Base-by-base conservation (phyloP, 2,797 vertebrate genomes). In the Falco berigora region DNA sequence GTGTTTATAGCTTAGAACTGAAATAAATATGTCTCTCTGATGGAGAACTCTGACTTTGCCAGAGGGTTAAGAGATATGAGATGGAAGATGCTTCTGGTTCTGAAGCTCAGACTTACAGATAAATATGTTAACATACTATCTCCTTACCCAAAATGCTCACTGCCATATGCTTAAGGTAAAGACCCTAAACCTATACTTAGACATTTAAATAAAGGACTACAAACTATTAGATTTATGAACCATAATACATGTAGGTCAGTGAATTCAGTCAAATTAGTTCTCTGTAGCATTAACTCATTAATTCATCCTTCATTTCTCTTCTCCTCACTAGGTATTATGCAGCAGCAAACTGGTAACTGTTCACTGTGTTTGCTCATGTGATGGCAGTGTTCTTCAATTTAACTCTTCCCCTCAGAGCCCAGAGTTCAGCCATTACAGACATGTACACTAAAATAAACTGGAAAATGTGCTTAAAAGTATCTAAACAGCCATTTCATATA, bases 251-350 rank as follows among this genome's bases (percentile, higher is more conserved):
- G 80, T 64, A 74, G 53, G 56, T 64, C 89, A 96, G 46, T 66
- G 64, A 94, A 90, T 87, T 90, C 87, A 95, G 59, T 53, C 52
- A 93, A 14, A 79, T 85, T 71, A 87, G 49, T 56, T 49, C 71
- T 94, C 55, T 85, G 77, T 30, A 93, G 55, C 71, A 74, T 82
- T 87, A 94, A 86, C n/a, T 79, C 14, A 71, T 85, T 93, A 93
- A 46, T 93, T 90, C 73, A 93, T 53, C 71, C 61, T 88, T 92
- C 75, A 42, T 46, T 89, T 90, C 47, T 79, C 56, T 88, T 46
- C 38, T 77, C 40, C 71, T 83, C 52, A 67, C 18, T 36, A 73
- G 47, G 28, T 17, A 71, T 85, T 85, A 79, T 4, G 63, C 71
- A 96, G 88, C 50, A 66, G 59, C 66, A 79, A 88, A 79, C 11